Percentiles rank a stretch among this genome's conserved stretches.
Evolutionary conservation across 2,113 vertebrate genomes (phyloP).

Genomic region (Hydrochoerus hydrochaeris): DNA sequence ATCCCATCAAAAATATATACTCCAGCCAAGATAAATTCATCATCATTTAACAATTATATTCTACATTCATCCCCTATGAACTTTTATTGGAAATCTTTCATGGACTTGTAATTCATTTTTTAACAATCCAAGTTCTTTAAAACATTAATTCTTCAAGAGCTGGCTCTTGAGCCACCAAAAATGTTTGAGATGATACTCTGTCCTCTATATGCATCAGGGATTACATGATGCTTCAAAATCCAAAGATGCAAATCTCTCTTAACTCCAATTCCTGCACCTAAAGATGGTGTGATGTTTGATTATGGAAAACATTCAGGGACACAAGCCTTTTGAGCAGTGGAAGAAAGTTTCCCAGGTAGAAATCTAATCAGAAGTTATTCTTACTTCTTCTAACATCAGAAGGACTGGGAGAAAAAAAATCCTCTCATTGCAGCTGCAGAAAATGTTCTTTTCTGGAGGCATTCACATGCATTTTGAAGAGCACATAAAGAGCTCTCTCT

Average conservation of each 20-base stretch:
- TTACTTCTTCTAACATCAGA: conserved; percentile 67
- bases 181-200: neutral
- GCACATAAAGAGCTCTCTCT: conserved; percentile 54
- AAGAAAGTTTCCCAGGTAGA: conserved; percentile 65
- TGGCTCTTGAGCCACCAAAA: neutral
- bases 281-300: neutral
- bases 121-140: neutral
- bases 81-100: neutral
- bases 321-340: conserved; percentile 37
- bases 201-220: neutral
- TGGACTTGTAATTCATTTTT: neutral
- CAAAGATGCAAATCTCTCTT: neutral
- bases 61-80: neutral
- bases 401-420: neutral
- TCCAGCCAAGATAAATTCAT: neutral
- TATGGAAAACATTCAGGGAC: conserved; percentile 30
- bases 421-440: conserved; percentile 70
- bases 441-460: conserved; percentile 61
- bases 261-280: neutral
- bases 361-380: conserved; percentile 69
- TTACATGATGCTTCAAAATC: neutral
- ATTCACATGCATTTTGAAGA: conserved; percentile 71
- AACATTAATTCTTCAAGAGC: conserved; percentile 24
- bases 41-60: neutral
- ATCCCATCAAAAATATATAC: neutral